Conservation (phyloP, 2,113 vertebrate species). For the Lamprotornis superbus region DNA sequence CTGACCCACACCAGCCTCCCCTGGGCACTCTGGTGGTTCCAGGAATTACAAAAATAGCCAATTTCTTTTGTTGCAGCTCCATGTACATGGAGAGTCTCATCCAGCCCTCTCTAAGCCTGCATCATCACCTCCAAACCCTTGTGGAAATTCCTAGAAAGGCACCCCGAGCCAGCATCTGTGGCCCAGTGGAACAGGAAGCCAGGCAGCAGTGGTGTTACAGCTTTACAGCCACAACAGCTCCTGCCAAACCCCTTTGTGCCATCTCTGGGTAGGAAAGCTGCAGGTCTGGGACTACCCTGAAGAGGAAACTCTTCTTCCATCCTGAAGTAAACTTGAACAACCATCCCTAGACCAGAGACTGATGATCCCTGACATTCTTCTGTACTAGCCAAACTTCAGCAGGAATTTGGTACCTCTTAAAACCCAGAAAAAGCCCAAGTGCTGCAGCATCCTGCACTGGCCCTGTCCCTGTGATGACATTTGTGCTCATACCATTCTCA, state of each 20-base stretch:
- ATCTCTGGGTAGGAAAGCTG: neutral
- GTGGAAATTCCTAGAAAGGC: neutral
- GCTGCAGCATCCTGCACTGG: neutral
- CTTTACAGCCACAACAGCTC: neutral
- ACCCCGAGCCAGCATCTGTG: neutral
- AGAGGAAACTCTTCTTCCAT: neutral
- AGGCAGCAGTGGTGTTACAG: neutral
- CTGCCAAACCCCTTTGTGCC: neutral
- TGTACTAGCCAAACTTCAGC: neutral
- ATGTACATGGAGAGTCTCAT: neutral
- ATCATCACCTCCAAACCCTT: neutral
- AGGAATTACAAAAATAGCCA: neutral
- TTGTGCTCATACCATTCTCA: neutral
- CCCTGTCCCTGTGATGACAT: rapidly evolving
- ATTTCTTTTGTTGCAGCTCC: neutral
- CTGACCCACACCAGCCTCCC: neutral
- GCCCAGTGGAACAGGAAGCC: neutral
- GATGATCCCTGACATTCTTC: neutral
- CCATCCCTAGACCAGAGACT: neutral
- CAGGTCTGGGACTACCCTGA: neutral
- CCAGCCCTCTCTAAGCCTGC: neutral
- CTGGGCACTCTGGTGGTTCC: neutral
- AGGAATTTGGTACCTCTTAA: neutral
- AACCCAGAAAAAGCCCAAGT: neutral
- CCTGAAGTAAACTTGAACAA: neutral